Evolutionary conservation across 2,888 invertebrate species (phyloP).

Genomic region (Odontocerum albicorne): DNA sequence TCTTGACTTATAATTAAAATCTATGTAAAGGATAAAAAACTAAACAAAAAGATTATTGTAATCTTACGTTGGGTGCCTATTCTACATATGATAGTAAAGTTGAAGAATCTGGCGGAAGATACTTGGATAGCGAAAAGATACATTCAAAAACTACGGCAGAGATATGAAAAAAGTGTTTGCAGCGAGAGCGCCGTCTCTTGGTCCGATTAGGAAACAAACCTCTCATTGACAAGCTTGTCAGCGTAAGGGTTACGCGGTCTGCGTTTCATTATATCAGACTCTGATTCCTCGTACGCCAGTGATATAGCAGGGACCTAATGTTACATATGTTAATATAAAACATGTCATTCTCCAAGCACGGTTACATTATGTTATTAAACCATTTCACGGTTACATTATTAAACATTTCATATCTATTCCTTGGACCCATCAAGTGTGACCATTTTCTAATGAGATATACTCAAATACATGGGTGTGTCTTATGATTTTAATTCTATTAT

Average conservation of each 20-base stretch:
- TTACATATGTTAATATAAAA: no score
- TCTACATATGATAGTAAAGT: constrained; percentile 25
- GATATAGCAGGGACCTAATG: constrained; percentile 84
- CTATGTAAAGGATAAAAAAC: constrained; percentile 9
- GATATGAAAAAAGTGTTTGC: constrained; percentile 34
- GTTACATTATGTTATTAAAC: no score
- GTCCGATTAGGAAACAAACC: constrained; percentile 50
- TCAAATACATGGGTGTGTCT: no score
- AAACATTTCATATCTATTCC: no score
- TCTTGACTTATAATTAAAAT: constrained; percentile 8
- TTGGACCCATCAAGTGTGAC: no score
- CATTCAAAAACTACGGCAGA: constrained; percentile 35
- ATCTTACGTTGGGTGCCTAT: constrained; percentile 21
- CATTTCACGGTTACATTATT: no score
- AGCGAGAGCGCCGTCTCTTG: constrained; percentile 22
- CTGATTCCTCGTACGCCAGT: constrained; percentile 83
- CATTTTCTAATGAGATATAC: no score
- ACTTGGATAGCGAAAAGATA: constrained; percentile 34
- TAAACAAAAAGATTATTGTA: constrained; percentile 9
- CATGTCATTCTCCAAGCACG: no score
- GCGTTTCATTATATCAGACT: constrained; percentile 87
- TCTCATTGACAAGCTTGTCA: constrained; percentile 84
- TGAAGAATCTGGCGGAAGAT: constrained; percentile 32
- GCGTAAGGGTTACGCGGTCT: constrained; percentile 79
- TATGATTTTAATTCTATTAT: no score